Evolutionary conservation across 2,797 vertebrate genomes (phyloP), one percentile per base, ranked within the genome.

Genomic region (Pogonophryne albipinna): DNA sequence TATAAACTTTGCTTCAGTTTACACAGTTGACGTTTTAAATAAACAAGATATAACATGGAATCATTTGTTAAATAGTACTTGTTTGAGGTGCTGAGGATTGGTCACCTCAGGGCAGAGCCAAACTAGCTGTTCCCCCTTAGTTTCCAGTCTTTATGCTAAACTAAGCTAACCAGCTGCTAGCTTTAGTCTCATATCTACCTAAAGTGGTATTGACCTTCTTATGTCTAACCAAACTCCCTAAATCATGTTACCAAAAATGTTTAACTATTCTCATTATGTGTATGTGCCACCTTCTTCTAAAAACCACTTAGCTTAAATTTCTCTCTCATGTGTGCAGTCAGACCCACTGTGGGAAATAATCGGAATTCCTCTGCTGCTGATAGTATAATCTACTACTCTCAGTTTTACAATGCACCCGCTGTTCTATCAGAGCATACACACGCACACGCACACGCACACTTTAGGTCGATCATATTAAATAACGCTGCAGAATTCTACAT

Each of bases 341-440:
- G 71, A 81, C 75, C 72, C 78, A 34, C 84, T 84, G 59, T 79
- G 85, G 58, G 82, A 91, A 91, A 93, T 91, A 89, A 89, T 92
- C 87, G 2, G 80, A 92, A 92, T 94, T 94, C 91, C 91, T 91
- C 69, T 41, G 71, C 67, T 41, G 71, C 82, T 91, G 91, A 92
- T 93, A 88, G 80, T 85, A 88, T 91, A 91, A 93, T 93, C 90
- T 91, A 52, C 78, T 57, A 38, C 74, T 85, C 85, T 86, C 83
- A 31, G 74, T 69, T 73, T 74, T 51, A 93, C 90, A 94, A 92
- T 92, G 67, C 88, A 19, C 9, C 71, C 61, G 72, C 87, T 92
- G 92, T 91, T 92, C 86, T 69, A 5, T 83, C 66, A 46, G 61
- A 55, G 45, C 56, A 68, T 51, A 78, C 19, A 41, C 57, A 45